A percentile compares a stretch with the other conserved stretches of the same genome.
Evolutionary conservation across 2,113 vertebrate species (phyloP).

Genomic region (Aptenodytes patagonicus): DNA sequence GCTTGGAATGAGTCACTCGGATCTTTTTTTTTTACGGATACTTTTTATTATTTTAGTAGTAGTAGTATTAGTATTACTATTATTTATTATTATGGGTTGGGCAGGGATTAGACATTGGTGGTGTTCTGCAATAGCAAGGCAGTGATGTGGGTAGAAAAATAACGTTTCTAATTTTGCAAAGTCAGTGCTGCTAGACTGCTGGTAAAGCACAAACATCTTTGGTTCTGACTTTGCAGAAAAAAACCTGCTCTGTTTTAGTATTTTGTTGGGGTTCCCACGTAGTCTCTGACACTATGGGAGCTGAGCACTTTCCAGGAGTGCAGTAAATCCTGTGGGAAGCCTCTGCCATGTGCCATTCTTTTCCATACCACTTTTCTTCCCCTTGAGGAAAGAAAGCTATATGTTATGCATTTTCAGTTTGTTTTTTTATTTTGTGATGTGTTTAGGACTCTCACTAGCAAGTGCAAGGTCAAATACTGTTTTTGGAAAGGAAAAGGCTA

Average conservation of each 20-base stretch:
- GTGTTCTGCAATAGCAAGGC: neutral
- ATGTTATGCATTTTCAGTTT: neutral
- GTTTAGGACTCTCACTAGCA: neutral
- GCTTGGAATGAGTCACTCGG: neutral
- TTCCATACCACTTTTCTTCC: neutral
- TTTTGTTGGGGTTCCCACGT: neutral
- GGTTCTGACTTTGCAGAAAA: neutral
- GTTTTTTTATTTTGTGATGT: neutral
- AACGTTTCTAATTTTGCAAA: neutral
- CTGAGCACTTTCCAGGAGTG: neutral
- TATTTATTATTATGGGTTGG: neutral
- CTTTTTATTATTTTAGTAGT: neutral
- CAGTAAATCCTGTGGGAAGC: neutral
- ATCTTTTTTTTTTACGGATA: neutral
- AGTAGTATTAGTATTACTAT: too few species aligned
- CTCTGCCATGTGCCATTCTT: neutral
- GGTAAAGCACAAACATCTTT: neutral
- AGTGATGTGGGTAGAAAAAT: neutral
- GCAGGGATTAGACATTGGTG: neutral
- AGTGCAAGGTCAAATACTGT: neutral
- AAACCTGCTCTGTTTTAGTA: neutral
- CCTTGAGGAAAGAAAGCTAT: neutral
- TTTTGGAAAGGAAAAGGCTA: neutral
- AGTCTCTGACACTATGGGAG: neutral
- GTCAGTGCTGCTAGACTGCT: neutral